Base-by-base conservation (phyloP, 1,140 invertebrate species). In the Whitmania pigra region DNA sequence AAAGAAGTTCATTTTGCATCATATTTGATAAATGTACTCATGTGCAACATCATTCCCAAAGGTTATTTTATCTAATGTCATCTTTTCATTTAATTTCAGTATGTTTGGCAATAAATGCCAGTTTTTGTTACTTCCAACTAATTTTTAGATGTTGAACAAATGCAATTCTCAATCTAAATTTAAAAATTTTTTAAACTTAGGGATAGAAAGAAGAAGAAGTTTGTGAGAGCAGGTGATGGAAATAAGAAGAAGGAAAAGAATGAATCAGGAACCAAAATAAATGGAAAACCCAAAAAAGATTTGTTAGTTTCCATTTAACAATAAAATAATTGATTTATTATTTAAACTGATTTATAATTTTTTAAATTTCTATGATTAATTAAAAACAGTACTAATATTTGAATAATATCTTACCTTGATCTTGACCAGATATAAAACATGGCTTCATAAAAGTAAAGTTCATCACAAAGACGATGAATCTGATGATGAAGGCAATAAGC, bases 131-230 rank as follows among this genome's bases (percentile, higher is more conserved):
- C 22, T n/a, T 57, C 5, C 55, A n/a, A 9, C 5, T n/a, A 5
- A n/a, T 57, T 57, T n/a, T 25, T 49, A 20, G 57, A 60, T n/a
- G 3, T 70, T 22, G 9, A n/a, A n/a, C 49, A 25, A 54, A n/a
- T 55, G 0, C 20, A 31, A 17, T 29, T 72, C 25, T 22, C 17
- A n/a, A 29, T 73, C 5, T 53, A 43, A 27, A 29, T 25, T 53
- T n/a, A n/a, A n/a, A n/a, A n/a, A n/a, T 40, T 40, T 53, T 43
- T 17, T 43, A 67, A 54, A 25, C 60, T 43, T 60, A 85, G 85
- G 93, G 92, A 95, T 84, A 86, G 90, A 18, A 93, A 93, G 80
- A 88, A 89, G 80, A 95, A 94, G 85, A 93, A 91, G 82, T 94
- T 92, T 87, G 86, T 95, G n/a, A 75, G 73, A 9, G 73, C 67